Conservation (phyloP, 2,113 vertebrate species). For the Atherinomorus stipes region DNA sequence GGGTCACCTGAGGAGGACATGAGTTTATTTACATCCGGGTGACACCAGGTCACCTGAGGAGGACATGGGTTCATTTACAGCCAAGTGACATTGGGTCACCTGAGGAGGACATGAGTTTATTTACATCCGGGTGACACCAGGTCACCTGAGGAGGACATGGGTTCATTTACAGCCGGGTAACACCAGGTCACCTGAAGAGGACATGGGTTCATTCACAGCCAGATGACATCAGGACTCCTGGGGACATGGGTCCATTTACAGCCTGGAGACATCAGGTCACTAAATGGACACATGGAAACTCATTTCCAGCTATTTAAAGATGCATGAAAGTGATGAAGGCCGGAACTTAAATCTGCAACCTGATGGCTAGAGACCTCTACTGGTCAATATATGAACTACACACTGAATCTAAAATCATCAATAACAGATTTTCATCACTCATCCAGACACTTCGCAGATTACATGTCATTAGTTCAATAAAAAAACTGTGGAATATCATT, state of each 20-base stretch:
- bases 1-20: constrained; percentile 89
- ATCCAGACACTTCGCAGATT: too few relatives aligned
- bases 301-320: neutral
- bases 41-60: constrained; percentile 92
- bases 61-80: too few relatives aligned
- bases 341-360: neutral
- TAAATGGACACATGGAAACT: too few relatives aligned
- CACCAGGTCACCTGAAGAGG: constrained; percentile 90
- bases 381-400: constrained; percentile 21
- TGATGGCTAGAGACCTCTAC: constrained; percentile 39
- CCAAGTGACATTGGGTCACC: too few relatives aligned
- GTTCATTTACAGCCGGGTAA: too few relatives aligned
- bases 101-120: constrained; percentile 71
- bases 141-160: constrained; percentile 89
- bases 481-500: too few relatives aligned
- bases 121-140: too few relatives aligned
- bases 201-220: neutral
- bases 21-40: too few relatives aligned
- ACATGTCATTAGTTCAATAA: too few relatives aligned
- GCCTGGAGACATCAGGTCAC: neutral
- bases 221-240: too few relatives aligned
- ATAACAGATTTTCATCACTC: too few relatives aligned
- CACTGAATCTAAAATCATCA: neutral
- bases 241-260: neutral
- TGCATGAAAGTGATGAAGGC: neutral